phyloP scores from a whole-genome alignment of 2,797 vertebrate species.

The Sylvia borin region DNA sequence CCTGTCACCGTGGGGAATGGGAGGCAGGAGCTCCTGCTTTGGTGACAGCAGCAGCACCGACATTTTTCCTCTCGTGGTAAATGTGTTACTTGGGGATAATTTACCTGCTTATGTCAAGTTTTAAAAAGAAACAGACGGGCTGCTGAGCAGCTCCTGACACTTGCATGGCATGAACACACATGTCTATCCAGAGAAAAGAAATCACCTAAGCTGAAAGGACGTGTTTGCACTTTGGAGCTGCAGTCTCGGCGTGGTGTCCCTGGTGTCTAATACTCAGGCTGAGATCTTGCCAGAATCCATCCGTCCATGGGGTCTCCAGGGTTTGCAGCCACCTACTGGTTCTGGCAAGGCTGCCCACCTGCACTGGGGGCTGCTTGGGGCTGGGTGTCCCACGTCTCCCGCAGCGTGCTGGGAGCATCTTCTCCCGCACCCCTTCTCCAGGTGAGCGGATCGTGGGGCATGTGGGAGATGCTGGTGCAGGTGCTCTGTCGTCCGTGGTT shows the following conservation, averaged over 20 bases:
- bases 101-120: constrained; percentile 39
- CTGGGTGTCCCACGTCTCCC: fast-evolving
- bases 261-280: background rate
- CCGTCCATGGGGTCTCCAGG: background rate
- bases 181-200: background rate
- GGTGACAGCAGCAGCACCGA: background rate
- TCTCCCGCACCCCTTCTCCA: background rate
- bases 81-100: constrained; percentile 41
- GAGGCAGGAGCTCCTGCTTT: background rate
- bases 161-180: fast-evolving
- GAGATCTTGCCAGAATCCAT: fast-evolving
- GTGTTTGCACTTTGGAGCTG: background rate
- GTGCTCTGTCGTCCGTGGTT: fast-evolving
- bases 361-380: background rate
- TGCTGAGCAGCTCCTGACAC: background rate
- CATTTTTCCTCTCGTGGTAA: background rate
- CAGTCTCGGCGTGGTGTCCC: background rate
- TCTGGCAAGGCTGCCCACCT: background rate
- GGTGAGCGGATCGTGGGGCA: fast-evolving
- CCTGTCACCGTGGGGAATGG: background rate
- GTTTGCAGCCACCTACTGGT: background rate
- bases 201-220: background rate
- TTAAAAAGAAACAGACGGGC: constrained; percentile 18
- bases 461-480: background rate
- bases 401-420: background rate